Conservation (phyloP, 1,140 invertebrate species). For the Bradynema listronoti region DNA sequence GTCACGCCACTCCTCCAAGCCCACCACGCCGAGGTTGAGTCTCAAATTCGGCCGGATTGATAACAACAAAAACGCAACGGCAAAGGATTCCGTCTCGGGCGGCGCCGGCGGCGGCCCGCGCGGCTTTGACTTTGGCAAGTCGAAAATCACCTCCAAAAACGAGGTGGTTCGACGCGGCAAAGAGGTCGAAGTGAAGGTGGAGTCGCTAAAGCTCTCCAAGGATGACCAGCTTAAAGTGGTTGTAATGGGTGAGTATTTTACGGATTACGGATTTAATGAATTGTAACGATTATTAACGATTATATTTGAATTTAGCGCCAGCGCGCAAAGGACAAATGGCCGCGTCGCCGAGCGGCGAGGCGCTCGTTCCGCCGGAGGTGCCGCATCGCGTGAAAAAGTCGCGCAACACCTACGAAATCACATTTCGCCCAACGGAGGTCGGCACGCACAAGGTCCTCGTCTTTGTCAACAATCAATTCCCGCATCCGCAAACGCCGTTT, state of each 20-base stretch:
- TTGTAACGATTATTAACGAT: neutral
- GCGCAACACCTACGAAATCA: constrained; percentile 51
- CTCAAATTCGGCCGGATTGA: constrained; percentile 44
- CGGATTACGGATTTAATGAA: neutral
- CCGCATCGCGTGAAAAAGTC: constrained; percentile 50
- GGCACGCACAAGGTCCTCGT: constrained; percentile 42
- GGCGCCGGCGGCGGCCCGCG: neutral
- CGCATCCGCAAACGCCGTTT: constrained; percentile 59
- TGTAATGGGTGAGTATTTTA: constrained; percentile 42
- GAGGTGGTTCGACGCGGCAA: constrained; percentile 49
- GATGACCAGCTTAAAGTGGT: constrained; percentile 49
- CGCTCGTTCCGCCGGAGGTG: constrained; percentile 28
- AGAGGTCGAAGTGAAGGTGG: constrained; percentile 56
- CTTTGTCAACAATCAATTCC: constrained; percentile 50
- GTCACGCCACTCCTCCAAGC: constrained; percentile 37
- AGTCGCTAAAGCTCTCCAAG: constrained; percentile 50
- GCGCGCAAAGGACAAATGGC: constrained; percentile 1
- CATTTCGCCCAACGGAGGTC: constrained; percentile 54
- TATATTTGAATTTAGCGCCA: constrained; percentile 1
- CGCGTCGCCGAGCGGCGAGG: neutral
- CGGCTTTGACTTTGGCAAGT: constrained; percentile 55
- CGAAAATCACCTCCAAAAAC: constrained; percentile 53
- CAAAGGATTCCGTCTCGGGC: neutral
- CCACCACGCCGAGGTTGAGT: constrained; percentile 49
- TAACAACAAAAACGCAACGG: constrained; percentile 21